Percentiles rank a stretch among this genome's conserved stretches.
phyloP scores from a whole-genome alignment of 2,797 vertebrate genomes.

The Leptodactylus fallax region DNA sequence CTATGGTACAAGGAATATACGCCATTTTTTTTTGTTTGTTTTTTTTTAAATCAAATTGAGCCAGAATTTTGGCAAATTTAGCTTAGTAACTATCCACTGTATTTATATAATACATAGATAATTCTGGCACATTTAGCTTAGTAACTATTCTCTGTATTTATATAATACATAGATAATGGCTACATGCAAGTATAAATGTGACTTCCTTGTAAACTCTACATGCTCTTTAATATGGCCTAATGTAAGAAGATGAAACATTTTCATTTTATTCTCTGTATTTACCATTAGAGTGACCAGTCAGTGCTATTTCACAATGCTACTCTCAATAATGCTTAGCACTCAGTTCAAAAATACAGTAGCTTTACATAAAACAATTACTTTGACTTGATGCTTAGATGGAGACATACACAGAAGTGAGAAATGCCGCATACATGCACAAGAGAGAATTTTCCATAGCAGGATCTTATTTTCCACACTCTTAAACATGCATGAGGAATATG shows the following conservation, averaged over 20 bases:
- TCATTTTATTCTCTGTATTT: not conserved
- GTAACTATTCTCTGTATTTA: no score
- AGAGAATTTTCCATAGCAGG: conserved; percentile 15
- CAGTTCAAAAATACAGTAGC: conserved; percentile 25
- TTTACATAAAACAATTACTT: conserved; percentile 40
- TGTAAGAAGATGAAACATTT: not conserved
- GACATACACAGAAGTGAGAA: conserved; percentile 21
- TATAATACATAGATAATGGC: not conserved
- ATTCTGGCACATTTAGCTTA: no score
- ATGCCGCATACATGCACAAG: conserved; percentile 3
- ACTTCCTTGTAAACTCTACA: not conserved
- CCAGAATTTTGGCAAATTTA: no score
- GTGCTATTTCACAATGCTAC: not conserved
- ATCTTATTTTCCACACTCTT: conserved; percentile 56
- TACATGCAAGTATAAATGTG: not conserved
- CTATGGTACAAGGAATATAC: no score
- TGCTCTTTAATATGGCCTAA: not conserved
- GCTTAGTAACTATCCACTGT: no score
- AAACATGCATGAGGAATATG: conserved; percentile 47
- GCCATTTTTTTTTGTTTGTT: no score
- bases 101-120: no score
- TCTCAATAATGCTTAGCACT: conserved; percentile 31
- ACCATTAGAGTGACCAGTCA: not conserved
- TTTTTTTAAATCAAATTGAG: no score
- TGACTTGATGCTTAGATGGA: conserved; percentile 24